Evolutionary conservation across 2,888 invertebrate species (phyloP).

Genomic region (Scrobipalpa atriplicella): DNA sequence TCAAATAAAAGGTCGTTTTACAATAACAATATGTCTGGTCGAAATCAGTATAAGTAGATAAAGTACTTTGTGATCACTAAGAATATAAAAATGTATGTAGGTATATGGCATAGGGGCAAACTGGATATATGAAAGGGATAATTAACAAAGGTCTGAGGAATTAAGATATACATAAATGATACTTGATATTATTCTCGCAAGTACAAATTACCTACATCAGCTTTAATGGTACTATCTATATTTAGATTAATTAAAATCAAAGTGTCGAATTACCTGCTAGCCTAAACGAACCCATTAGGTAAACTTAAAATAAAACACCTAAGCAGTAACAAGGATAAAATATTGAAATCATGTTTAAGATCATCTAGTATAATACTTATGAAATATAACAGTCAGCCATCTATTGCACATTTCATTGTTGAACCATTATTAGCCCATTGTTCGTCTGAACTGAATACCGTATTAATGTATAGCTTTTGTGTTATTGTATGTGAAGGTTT

Average conservation of each 20-base stretch:
- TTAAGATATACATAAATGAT: neutral
- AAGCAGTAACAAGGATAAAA: too few relatives aligned
- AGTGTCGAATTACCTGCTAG: too few relatives aligned
- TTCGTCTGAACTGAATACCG: conserved; percentile 26
- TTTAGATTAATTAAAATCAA: too few relatives aligned
- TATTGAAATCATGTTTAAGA: too few relatives aligned
- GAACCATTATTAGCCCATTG: conserved; percentile 33
- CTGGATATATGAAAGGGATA: neutral
- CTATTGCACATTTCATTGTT: conserved; percentile 30
- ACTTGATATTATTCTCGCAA: neutral
- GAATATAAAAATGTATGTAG: neutral
- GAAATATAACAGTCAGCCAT: conserved; percentile 28
- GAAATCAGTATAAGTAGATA: neutral
- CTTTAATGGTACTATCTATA: too few relatives aligned
- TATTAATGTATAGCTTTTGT: conserved; percentile 25
- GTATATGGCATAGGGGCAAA: neutral
- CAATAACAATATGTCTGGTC: neutral
- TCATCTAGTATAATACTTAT: conserved; percentile 7
- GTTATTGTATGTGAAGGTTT: conserved; percentile 24
- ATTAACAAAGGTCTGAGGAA: neutral
- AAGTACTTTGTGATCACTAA: neutral
- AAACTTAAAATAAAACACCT: too few relatives aligned
- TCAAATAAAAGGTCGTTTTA: neutral
- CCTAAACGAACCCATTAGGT: too few relatives aligned
- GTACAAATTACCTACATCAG: too few relatives aligned